Percentiles rank a stretch among this genome's conserved stretches.
Evolutionary conservation across 2,797 vertebrate species (phyloP).

Genomic region (Hafferia zeledoni): DNA sequence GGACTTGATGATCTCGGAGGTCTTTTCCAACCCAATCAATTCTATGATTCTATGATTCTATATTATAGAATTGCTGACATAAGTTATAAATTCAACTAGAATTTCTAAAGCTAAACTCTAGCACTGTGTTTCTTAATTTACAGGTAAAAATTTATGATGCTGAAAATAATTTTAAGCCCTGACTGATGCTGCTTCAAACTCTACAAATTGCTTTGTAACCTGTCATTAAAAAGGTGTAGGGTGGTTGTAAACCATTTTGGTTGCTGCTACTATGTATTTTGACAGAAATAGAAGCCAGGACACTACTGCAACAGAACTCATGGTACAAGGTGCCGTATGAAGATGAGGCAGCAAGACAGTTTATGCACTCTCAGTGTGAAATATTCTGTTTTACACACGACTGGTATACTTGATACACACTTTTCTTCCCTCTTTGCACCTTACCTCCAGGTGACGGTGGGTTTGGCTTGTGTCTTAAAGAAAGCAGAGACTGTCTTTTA

Average conservation of each 20-base stretch:
- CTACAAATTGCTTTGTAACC: not conserved
- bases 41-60: too few species aligned
- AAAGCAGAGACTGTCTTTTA: not conserved
- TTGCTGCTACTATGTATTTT: not conserved
- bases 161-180: not conserved
- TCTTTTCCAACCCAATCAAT: too few species aligned
- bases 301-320: not conserved
- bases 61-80: not conserved
- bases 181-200: not conserved
- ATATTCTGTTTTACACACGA: not conserved
- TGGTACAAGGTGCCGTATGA: not conserved
- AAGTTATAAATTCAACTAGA: not conserved
- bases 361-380: not conserved
- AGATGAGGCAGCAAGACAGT: not conserved
- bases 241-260: not conserved
- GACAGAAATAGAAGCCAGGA: not conserved
- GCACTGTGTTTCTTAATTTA: not conserved
- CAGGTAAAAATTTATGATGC: not conserved
- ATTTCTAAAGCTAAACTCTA: not conserved
- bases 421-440: not conserved
- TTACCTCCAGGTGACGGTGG: not conserved
- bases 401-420: not conserved
- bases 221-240: not conserved
- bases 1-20: too few species aligned
- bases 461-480: not conserved